Evolutionary conservation across 2,113 vertebrate genomes (phyloP), one percentile per base, ranked within the genome.

Genomic region (Alligator sinensis): DNA sequence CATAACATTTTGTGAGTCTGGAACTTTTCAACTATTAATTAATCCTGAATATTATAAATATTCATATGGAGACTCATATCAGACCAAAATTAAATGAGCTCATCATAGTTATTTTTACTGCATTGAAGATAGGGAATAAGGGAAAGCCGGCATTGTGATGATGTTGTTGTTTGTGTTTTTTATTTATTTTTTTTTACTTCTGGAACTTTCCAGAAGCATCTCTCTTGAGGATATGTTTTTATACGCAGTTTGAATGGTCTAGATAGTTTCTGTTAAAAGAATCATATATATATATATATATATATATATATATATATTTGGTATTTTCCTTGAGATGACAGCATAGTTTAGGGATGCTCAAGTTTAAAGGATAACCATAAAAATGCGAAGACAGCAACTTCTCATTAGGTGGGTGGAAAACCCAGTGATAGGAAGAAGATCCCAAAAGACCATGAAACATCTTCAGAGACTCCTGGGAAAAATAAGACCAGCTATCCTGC

Each of bases 11-110:
- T 24, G 89, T 30, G 92, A 88, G 90, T 25, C 82, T 81, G 92
- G 74, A 83, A 92, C 77, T 94, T 85, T 61, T 83, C 92, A 89
- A 87, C 95, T 92, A 93, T 90, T 93, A 64, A 86, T 86, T 96
- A 94, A 95, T 86, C 47, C 4, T 21, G 55, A 94, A 57, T 59
- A 34, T 86, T 87, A 96, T 96, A 94, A 95, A 95, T 97, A 97
- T 97, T 95, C 96, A 97, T 96, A 76, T 24, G 80, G 84, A 89
- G 70, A 94, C 89, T 95, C 96, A 85, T 1, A 57, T 30, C 22
- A 5, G 57, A 82, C 87, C 91, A 93, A 92, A 96, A 95, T 95
- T 88, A 96, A 94, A 95, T 9, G 91, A 93, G 79, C 66, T 90
- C 24, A 10, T 84, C 86, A 30, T 13, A 38, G 28, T 57, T 96